Conservation (phyloP, 2,113 vertebrate genomes). For the Boulengeromyrus knoepffleri region DNA sequence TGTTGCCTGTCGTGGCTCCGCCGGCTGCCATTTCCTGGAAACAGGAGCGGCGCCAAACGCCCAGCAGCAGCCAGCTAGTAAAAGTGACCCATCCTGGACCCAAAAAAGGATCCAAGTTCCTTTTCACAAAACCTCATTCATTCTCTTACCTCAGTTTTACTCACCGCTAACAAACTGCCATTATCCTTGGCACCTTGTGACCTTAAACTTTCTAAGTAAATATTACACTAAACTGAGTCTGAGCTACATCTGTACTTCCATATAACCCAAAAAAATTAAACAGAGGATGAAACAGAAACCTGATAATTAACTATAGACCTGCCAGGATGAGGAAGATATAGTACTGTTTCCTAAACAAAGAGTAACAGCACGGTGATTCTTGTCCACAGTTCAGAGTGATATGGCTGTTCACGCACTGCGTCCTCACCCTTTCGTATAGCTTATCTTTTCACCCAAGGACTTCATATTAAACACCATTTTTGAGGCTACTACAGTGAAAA, state of each 20-base stretch:
- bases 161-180: background rate
- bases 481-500: background rate
- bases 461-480: background rate
- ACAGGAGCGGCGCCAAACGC: background rate
- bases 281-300: background rate
- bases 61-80: background rate
- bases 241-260: background rate
- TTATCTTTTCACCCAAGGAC: background rate
- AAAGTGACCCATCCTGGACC: background rate
- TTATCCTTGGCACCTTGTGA: background rate
- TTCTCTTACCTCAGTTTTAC: background rate
- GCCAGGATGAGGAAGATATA: background rate
- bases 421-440: background rate
- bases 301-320: background rate
- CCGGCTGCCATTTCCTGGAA: background rate
- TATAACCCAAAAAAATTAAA: background rate
- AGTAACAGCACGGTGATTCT: background rate
- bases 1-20: slow-evolving; percentile 11
- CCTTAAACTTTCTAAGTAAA: background rate
- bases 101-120: background rate
- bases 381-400: background rate
- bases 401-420: background rate
- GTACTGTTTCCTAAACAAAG: background rate
- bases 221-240: background rate
- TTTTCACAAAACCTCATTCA: background rate